Conservation (phyloP, 2,113 vertebrate species). For the Lophotis ruficrista region DNA sequence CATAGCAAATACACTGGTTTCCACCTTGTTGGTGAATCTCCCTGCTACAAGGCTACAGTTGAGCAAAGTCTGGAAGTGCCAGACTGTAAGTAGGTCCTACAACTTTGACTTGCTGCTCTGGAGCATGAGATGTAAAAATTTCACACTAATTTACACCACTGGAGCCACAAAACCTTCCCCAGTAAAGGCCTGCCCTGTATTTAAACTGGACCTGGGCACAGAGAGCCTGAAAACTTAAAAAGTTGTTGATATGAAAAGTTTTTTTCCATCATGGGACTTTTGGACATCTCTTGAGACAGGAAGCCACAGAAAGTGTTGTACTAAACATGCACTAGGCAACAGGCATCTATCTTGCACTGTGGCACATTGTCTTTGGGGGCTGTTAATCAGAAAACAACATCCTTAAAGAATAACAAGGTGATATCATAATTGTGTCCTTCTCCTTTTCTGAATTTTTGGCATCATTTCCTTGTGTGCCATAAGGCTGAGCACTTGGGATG, state of each 20-base stretch:
- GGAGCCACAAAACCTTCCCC: background rate
- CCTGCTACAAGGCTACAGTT: background rate
- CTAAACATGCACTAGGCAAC: background rate
- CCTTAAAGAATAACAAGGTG: background rate
- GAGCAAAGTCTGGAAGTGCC: background rate
- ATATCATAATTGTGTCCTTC: background rate
- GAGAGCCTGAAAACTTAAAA: background rate
- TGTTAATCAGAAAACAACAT: background rate
- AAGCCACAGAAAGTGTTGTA: background rate
- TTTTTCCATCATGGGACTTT: background rate
- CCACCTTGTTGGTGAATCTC: background rate
- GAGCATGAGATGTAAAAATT: background rate
- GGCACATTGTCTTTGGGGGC: rapidly evolving
- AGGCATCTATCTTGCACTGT: no score
- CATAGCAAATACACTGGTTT: background rate
- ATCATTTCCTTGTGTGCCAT: rapidly evolving
- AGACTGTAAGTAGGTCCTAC: background rate
- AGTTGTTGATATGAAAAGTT: background rate
- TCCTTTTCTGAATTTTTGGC: background rate
- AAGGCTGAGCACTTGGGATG: background rate
- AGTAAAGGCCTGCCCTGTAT: background rate
- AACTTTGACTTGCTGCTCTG: background rate
- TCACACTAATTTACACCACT: rapidly evolving
- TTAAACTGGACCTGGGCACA: background rate
- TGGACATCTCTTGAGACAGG: background rate